Conservation (phyloP, 1,140 invertebrate genomes). For the Neodiprion lecontei region DNA sequence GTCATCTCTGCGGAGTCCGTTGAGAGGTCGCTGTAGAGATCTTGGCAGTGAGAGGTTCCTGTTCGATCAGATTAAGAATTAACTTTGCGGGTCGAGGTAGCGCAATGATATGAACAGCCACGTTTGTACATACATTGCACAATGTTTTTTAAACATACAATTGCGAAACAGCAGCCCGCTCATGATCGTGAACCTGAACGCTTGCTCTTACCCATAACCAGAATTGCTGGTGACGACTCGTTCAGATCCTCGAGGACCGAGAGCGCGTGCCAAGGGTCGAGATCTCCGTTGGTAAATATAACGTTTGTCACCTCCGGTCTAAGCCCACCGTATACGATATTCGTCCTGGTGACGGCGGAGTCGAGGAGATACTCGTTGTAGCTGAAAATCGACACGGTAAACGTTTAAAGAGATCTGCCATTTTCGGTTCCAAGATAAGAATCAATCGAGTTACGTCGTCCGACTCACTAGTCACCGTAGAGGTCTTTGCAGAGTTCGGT, state of each 20-base stretch:
- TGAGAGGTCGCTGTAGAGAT: slow-evolving; percentile 66
- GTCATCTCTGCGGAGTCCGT: slow-evolving; percentile 66
- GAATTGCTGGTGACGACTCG: slow-evolving; percentile 61
- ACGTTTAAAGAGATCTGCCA: not conserved
- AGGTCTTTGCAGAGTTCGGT: slow-evolving; percentile 72
- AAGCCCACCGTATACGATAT: slow-evolving; percentile 67
- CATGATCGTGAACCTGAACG: no score
- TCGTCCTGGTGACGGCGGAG: slow-evolving; percentile 64
- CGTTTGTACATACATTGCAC: no score
- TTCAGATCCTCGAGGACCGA: slow-evolving; percentile 65
- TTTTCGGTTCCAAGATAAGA: not conserved
- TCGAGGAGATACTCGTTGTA: slow-evolving; percentile 60
- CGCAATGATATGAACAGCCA: no score
- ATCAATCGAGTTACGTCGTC: not conserved
- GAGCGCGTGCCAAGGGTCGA: slow-evolving; percentile 72
- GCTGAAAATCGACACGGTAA: slow-evolving; percentile 42
- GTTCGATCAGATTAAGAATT: slow-evolving; percentile 32
- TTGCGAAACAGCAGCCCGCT: no score
- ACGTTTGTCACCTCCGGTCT: slow-evolving; percentile 66
- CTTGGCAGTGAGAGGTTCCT: slow-evolving; percentile 79
- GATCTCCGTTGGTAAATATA: slow-evolving; percentile 69
- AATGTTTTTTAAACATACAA: no score
- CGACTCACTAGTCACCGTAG: slow-evolving; percentile 64
- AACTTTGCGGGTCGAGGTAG: no score
- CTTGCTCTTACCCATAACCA: slow-evolving; percentile 40